These are phyloP conservation scores for Tetragnatha versicolor DNA, from an alignment of 1,140 invertebrate species.

Conservation along the genomic window DNA sequence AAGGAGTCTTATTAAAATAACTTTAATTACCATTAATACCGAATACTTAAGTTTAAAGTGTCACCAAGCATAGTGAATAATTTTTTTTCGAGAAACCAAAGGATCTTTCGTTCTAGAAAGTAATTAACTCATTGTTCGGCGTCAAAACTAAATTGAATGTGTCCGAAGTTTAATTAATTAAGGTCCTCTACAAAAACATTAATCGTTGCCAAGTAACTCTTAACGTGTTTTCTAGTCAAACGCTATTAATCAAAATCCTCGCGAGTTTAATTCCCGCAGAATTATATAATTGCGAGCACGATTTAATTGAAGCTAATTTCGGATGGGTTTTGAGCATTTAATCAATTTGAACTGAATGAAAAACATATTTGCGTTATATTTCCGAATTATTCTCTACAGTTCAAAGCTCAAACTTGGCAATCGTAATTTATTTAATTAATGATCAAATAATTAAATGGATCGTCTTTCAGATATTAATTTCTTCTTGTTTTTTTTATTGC, in stretches of 20 bases:
- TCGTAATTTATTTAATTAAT: no score
- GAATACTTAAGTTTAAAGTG: background rate
- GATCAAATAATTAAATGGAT: no score
- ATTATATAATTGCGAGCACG: constrained; percentile 2
- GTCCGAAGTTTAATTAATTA: background rate
- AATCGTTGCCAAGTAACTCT: constrained; percentile 1
- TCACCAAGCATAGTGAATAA: background rate
- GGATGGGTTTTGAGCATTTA: no score
- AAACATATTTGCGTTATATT: no score
- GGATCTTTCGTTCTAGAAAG: background rate
- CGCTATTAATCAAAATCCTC: constrained; percentile 26
- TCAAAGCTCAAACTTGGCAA: no score
- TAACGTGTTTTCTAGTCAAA: background rate
- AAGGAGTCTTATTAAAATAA: background rate
- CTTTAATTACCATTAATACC: constrained; percentile 27
- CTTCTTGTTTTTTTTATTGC: no score
- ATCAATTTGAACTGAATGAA: no score
- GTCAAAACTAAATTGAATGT: constrained; percentile 25
- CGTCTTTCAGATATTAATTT: no score
- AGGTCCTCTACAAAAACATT: background rate
- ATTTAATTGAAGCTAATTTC: constrained; percentile 32
- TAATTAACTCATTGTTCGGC: constrained; percentile 8
- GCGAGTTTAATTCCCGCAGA: background rate
- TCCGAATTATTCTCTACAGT: no score
- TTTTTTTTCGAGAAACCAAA: background rate